Percentiles rank a stretch among this genome's conserved stretches.
Evolutionary conservation across 1,140 invertebrate species (phyloP).

Genomic region (Calephelis virginiensis): DNA sequence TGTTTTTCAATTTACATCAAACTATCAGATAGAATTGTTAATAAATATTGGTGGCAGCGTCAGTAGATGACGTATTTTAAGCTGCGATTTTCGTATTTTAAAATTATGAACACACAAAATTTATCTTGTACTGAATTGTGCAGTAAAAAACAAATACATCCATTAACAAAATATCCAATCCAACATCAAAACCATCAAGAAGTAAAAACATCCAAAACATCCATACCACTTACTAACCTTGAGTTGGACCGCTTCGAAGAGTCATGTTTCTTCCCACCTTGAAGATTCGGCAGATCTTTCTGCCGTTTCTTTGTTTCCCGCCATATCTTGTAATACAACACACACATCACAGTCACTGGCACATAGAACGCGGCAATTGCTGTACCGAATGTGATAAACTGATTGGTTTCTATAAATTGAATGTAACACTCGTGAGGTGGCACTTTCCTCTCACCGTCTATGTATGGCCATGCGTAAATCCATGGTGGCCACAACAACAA

Average conservation of each 20-base stretch:
- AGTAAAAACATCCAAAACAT: not conserved
- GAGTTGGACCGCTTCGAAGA: constrained; percentile 94
- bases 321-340: constrained; percentile 97
- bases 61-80: too few relatives aligned
- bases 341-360: constrained; percentile 95
- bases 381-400: constrained; percentile 97
- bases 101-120: too few relatives aligned
- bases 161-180: constrained; percentile 6
- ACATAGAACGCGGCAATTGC: constrained; percentile 98
- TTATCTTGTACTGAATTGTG: too few relatives aligned
- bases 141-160: not conserved
- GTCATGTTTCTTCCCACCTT: constrained; percentile 92
- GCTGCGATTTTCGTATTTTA: too few relatives aligned
- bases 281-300: constrained; percentile 96
- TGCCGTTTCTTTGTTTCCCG: constrained; percentile 97
- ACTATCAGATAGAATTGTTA: too few relatives aligned
- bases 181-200: constrained; percentile 2
- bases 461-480: constrained; percentile 99
- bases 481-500: constrained; percentile 97
- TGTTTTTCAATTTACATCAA: too few relatives aligned
- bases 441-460: constrained; percentile 95
- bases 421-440: constrained; percentile 96
- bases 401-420: constrained; percentile 98
- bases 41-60: too few relatives aligned
- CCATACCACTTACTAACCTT: constrained; percentile 81